Percentiles rank a stretch among this genome's conserved stretches.
Evolutionary conservation across 2,113 vertebrate genomes (phyloP).

Genomic region (Narcine bancroftii): DNA sequence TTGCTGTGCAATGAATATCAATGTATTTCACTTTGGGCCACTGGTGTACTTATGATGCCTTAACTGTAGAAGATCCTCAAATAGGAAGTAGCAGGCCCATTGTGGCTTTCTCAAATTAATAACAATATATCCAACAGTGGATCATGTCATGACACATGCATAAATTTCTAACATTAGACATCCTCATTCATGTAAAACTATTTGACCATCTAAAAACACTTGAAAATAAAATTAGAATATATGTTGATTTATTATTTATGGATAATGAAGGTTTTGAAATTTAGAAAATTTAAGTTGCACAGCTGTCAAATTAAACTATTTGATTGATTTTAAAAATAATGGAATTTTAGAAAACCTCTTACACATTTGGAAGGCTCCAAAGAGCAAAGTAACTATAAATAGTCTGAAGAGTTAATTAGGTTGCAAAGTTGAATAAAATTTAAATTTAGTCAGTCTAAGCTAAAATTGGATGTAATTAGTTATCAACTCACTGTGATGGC

Average conservation of each 20-base stretch:
- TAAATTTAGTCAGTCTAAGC: neutral
- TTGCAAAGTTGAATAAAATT: neutral
- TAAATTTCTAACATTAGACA: neutral
- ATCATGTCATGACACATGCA: neutral
- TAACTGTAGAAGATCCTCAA: neutral
- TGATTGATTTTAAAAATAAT: constrained; percentile 30
- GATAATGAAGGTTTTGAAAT: constrained; percentile 30
- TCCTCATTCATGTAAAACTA: neutral
- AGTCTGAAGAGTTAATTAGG: constrained; percentile 22
- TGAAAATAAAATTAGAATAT: constrained; percentile 14
- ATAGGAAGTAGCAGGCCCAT: neutral
- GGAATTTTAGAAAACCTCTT: constrained; percentile 18
- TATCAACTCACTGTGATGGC: constrained; percentile 71
- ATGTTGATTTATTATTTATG: constrained; percentile 29
- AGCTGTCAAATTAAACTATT: neutral
- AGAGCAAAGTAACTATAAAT: constrained; percentile 29
- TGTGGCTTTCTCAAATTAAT: neutral
- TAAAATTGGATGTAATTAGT: constrained; percentile 10
- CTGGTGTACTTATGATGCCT: neutral
- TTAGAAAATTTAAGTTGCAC: neutral
- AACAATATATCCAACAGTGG: neutral
- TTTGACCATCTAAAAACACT: neutral
- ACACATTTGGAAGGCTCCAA: constrained; percentile 14
- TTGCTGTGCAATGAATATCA: neutral
- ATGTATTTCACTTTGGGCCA: neutral